Percentiles rank a stretch among this genome's conserved stretches.
phyloP scores from a whole-genome alignment of 30 jellyfish, hydroid and myxozoan genomes.

The Catostylus mosaicus region DNA sequence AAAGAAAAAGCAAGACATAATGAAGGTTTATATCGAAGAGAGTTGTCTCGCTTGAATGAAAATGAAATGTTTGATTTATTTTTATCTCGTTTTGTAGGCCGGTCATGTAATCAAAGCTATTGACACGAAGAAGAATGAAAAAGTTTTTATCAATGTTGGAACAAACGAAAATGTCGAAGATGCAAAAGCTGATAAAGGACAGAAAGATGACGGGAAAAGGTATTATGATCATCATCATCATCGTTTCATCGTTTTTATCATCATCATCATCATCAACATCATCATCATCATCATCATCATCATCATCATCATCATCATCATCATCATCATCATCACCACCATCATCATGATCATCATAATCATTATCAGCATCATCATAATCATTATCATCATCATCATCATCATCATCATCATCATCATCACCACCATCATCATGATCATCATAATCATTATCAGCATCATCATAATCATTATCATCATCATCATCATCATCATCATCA shows the following conservation, averaged over 20 bases:
- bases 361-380: neutral
- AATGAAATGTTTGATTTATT: too few relatives aligned
- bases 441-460: neutral
- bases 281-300: neutral
- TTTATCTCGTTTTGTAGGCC: slow-evolving; percentile 60
- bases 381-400: neutral
- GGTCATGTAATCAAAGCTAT: slow-evolving; percentile 80
- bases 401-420: neutral
- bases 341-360: neutral
- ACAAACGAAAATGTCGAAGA: slow-evolving; percentile 66
- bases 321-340: neutral
- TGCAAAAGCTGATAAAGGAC: slow-evolving; percentile 24
- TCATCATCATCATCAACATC: neutral
- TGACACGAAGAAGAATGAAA: slow-evolving; percentile 41
- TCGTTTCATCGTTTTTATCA: neutral
- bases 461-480: neutral
- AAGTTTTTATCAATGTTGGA: slow-evolving; percentile 77
- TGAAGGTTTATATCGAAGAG: too few relatives aligned
- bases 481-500: neutral
- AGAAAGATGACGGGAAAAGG: slow-evolving; percentile 1
- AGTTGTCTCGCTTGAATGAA: too few relatives aligned
- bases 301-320: neutral
- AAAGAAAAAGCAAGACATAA: too few relatives aligned
- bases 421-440: neutral
- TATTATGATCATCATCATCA: neutral